These are phyloP conservation scores for Alectura lathami DNA, from an alignment of 2,113 vertebrate species.

Conservation along the genomic window DNA sequence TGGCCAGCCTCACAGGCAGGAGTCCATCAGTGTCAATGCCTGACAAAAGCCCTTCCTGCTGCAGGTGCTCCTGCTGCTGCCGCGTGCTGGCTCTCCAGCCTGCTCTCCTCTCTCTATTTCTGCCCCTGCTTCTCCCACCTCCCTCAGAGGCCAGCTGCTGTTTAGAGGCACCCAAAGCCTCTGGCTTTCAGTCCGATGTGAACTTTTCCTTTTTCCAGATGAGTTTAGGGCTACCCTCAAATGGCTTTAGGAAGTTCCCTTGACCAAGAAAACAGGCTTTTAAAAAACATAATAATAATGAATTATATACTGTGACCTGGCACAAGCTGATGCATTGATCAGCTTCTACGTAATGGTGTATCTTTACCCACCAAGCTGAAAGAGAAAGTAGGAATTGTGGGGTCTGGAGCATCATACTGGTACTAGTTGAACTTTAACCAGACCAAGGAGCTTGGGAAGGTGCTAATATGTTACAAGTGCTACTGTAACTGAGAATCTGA, in stretches of 20 bases:
- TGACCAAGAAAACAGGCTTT: neutral
- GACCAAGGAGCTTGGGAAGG: neutral
- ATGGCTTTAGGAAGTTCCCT: neutral
- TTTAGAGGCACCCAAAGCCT: neutral
- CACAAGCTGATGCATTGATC: neutral
- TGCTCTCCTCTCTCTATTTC: neutral
- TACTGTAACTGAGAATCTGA: neutral
- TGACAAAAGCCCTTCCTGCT: neutral
- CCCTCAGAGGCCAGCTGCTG: neutral
- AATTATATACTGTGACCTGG: neutral
- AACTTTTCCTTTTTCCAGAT: neutral
- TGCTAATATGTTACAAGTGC: neutral
- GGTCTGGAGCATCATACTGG: neutral
- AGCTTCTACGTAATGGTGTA: neutral
- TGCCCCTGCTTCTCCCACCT: neutral
- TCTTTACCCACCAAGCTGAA: neutral
- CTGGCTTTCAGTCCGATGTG: neutral
- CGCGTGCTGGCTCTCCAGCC: neutral
- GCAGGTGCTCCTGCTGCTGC: neutral
- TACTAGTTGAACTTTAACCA: neutral
- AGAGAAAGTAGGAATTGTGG: fast-evolving
- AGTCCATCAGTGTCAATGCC: neutral
- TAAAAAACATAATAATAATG: no score
- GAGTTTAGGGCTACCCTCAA: neutral
- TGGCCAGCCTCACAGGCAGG: fast-evolving